Evolutionary conservation across 2,113 vertebrate species (phyloP).

Genomic region (Corythornis madagascariensis): DNA sequence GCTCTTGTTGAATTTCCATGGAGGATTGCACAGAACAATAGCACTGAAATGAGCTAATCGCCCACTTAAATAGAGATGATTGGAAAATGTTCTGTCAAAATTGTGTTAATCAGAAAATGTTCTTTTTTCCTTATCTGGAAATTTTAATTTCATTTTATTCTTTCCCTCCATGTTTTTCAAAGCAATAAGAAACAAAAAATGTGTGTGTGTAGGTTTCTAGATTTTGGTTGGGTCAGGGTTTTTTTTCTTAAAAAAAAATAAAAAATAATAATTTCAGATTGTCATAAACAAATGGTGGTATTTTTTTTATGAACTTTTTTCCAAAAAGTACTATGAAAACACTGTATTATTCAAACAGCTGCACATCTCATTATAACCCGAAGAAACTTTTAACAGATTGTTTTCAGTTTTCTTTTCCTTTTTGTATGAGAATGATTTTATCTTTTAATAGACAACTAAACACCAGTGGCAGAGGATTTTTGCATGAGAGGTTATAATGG

Average conservation of each 20-base stretch:
- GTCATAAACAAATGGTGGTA: background rate
- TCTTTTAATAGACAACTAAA: background rate
- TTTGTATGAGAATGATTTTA: background rate
- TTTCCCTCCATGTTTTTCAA: background rate
- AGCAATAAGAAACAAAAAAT: background rate
- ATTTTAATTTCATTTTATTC: background rate
- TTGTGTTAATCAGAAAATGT: background rate
- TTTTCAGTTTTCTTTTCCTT: background rate
- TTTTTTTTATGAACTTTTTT: background rate
- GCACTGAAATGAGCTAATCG: background rate
- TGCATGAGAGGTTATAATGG: background rate
- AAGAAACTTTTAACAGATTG: background rate
- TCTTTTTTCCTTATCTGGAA: background rate
- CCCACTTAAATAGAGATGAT: background rate
- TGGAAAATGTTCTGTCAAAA: slow-evolving; percentile 1
- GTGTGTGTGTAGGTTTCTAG: background rate
- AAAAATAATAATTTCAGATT: background rate
- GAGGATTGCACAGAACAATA: background rate
- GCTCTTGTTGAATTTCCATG: background rate
- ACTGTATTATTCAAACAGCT: background rate
- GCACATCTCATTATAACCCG: background rate
- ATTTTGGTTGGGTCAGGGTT: background rate
- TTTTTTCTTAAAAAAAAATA: background rate
- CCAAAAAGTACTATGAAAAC: background rate
- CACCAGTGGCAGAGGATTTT: background rate